phyloP scores from a whole-genome alignment of 2,888 invertebrate species.

The Graphium colonna region DNA sequence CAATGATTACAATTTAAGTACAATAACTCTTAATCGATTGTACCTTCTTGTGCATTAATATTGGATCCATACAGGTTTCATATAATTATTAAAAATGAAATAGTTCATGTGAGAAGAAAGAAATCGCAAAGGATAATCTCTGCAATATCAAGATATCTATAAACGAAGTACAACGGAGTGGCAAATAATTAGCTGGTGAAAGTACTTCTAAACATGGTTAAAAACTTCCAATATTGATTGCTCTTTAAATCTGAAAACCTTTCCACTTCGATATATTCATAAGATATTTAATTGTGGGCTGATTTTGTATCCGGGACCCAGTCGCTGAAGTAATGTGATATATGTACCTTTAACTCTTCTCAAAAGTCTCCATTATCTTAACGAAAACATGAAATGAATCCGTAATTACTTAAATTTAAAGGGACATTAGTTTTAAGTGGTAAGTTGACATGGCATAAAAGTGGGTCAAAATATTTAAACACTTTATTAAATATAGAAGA shows the following conservation, averaged over 20 bases:
- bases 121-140: too few relatives aligned
- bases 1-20: conserved; percentile 21
- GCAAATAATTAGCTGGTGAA: not conserved
- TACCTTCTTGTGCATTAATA: conserved; percentile 38
- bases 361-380: too few relatives aligned
- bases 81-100: not conserved
- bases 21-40: conserved; percentile 22
- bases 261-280: too few relatives aligned
- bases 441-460: conserved; percentile 17
- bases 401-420: not conserved
- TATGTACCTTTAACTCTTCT: too few relatives aligned
- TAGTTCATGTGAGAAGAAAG: not conserved
- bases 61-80: conserved; percentile 41
- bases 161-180: not conserved
- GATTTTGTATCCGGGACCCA: conserved; percentile 35
- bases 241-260: too few relatives aligned
- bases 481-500: not conserved
- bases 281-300: conserved; percentile 43
- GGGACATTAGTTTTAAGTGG: conserved; percentile 19
- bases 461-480: not conserved
- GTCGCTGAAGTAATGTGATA: not conserved
- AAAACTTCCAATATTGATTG: not conserved
- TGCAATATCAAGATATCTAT: too few relatives aligned
- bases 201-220: not conserved
- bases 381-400: conserved; percentile 19